phyloP scores from a whole-genome alignment of 2,888 invertebrate genomes.

The Dicyrtoma fusca region DNA sequence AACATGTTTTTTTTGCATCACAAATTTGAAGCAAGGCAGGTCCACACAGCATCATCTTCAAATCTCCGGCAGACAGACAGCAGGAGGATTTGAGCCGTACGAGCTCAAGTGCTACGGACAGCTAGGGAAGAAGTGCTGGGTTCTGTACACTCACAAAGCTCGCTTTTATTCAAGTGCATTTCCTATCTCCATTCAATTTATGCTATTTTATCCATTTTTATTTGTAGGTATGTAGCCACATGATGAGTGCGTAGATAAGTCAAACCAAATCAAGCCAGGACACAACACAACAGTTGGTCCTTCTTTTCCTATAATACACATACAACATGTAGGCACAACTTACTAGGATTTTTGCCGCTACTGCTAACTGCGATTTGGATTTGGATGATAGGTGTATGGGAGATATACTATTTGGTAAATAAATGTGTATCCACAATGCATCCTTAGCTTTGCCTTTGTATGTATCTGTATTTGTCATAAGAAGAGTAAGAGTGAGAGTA shows the following conservation, averaged over 20 bases:
- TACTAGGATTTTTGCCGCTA: too few species aligned
- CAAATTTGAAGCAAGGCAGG: background rate
- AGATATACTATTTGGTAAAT: too few species aligned
- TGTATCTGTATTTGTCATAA: too few species aligned
- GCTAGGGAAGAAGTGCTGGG: background rate
- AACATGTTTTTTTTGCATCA: background rate
- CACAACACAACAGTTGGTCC: too few species aligned
- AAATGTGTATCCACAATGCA: too few species aligned
- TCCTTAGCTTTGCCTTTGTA: too few species aligned
- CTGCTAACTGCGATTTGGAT: too few species aligned
- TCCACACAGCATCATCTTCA: background rate
- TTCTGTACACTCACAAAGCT: background rate
- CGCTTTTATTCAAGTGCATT: slow-evolving; percentile 22
- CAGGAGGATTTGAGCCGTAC: background rate
- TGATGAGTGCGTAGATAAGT: background rate
- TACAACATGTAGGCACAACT: too few species aligned
- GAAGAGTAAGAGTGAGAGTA: too few species aligned
- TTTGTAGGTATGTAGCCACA: background rate
- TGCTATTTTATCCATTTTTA: background rate
- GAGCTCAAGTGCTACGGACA: background rate
- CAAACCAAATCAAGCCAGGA: too few species aligned
- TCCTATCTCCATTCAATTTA: slow-evolving; percentile 11
- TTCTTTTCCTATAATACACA: too few species aligned
- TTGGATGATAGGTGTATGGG: too few species aligned
- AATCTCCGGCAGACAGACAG: background rate